Conservation (phyloP, 2,113 vertebrate genomes). For the Thryonomys swinderianus region DNA sequence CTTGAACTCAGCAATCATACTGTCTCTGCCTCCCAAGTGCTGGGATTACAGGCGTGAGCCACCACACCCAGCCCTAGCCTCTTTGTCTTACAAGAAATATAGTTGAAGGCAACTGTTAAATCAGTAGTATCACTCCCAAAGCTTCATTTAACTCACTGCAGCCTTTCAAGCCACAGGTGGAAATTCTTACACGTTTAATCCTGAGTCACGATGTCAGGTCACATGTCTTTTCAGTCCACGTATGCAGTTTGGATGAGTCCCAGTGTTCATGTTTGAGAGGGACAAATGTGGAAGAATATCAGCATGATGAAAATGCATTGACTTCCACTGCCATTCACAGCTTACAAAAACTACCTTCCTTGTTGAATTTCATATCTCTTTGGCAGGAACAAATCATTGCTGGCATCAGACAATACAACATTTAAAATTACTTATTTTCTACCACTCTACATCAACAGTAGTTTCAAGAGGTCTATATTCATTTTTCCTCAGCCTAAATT, state of each 20-base stretch:
- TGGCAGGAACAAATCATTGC: slow-evolving; percentile 92
- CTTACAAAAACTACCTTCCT: slow-evolving; percentile 91
- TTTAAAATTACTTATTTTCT: slow-evolving; percentile 81
- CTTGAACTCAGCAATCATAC: no score
- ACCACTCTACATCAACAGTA: slow-evolving; percentile 84
- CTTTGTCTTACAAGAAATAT: slow-evolving; percentile 78
- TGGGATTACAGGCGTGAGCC: no score
- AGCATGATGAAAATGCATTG: slow-evolving; percentile 92
- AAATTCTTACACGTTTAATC: slow-evolving; percentile 89
- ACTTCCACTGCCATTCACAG: slow-evolving; percentile 91
- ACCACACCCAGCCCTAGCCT: slow-evolving; percentile 72
- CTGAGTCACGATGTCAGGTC: slow-evolving; percentile 87
- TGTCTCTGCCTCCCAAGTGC: no score
- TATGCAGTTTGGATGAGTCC: slow-evolving; percentile 88
- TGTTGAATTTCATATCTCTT: slow-evolving; percentile 94
- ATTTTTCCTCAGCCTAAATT: slow-evolving; percentile 76
- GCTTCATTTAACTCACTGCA: slow-evolving; percentile 83
- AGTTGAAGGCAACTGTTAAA: slow-evolving; percentile 66
- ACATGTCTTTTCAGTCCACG: slow-evolving; percentile 85
- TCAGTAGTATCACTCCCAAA: slow-evolving; percentile 71
- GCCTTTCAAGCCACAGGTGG: slow-evolving; percentile 87
- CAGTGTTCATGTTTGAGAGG: slow-evolving; percentile 88
- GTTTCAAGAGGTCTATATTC: slow-evolving; percentile 56
- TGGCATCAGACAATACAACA: slow-evolving; percentile 94
- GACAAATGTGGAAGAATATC: slow-evolving; percentile 90